Evolutionary conservation across 1,140 invertebrate species (phyloP).

Genomic region (Melipona quadrifasciata): DNA sequence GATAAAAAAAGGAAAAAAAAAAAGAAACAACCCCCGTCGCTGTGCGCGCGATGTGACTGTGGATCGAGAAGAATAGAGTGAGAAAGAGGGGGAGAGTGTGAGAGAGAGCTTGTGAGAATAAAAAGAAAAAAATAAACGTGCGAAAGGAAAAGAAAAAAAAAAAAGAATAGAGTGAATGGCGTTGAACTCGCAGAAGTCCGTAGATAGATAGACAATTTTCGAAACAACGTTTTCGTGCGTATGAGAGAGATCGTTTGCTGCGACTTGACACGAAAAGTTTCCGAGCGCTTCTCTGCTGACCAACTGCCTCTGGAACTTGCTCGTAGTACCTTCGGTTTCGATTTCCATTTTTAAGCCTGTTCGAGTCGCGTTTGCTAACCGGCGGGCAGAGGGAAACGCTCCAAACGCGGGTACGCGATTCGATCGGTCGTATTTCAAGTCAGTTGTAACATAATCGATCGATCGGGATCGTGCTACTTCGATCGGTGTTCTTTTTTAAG

Average conservation of each 20-base stretch:
- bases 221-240: slow-evolving; percentile 61
- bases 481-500: slow-evolving; percentile 13
- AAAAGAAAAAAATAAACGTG: background rate
- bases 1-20: background rate
- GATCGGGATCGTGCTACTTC: slow-evolving; percentile 29
- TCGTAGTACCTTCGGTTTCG: background rate
- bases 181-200: slow-evolving; percentile 42
- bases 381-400: slow-evolving; percentile 4
- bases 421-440: slow-evolving; percentile 45
- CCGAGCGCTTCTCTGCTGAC: slow-evolving; percentile 17
- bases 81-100: slow-evolving; percentile 35
- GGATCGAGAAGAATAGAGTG: slow-evolving; percentile 5
- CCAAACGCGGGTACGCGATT: slow-evolving; percentile 11
- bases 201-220: slow-evolving; percentile 79
- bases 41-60: slow-evolving; percentile 46
- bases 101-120: background rate
- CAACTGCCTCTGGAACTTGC: background rate
- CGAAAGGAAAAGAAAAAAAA: slow-evolving; percentile 35
- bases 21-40: slow-evolving; percentile 32
- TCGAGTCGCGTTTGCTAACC: background rate
- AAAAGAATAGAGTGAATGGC: slow-evolving; percentile 1
- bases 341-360: background rate
- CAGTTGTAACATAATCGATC: slow-evolving; percentile 46
- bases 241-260: slow-evolving; percentile 49
- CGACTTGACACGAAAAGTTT: slow-evolving; percentile 15